Percentiles rank a stretch among this genome's conserved stretches.
These are phyloP conservation scores for Mionectes macconnelli DNA, from an alignment of 2,113 vertebrate species.

Conservation along the genomic window DNA sequence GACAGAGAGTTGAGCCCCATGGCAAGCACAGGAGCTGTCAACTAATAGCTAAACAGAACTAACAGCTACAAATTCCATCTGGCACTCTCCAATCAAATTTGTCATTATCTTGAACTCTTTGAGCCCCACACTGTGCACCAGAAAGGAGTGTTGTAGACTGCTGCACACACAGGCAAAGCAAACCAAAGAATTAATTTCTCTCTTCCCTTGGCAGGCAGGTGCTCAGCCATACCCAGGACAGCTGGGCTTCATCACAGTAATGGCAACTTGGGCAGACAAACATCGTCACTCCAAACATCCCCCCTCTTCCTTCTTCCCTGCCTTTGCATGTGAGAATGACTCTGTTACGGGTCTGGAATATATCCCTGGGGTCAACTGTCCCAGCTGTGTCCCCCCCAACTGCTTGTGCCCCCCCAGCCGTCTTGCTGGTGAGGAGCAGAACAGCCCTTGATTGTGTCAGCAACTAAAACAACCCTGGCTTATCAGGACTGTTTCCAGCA, in stretches of 20 bases:
- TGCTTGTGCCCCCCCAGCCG: background rate
- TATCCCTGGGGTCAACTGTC: background rate
- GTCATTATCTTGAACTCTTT: background rate
- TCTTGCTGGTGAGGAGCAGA: background rate
- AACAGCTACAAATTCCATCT: background rate
- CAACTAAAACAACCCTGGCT: background rate
- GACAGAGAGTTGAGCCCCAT: background rate
- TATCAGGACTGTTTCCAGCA: background rate
- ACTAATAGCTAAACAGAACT: background rate
- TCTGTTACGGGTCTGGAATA: fast-evolving
- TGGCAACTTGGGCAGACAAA: background rate
- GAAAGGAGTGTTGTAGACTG: background rate
- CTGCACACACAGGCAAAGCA: background rate
- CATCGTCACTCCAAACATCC: fast-evolving
- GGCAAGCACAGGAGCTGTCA: background rate
- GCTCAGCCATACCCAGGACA: background rate
- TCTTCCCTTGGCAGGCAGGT: background rate
- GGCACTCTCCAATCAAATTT: background rate
- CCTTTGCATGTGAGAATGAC: background rate
- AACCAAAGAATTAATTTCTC: background rate
- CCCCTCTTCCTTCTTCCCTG: background rate
- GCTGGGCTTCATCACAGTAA: fast-evolving
- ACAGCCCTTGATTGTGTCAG: background rate
- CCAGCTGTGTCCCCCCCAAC: background rate
- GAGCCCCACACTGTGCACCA: background rate